Conservation (phyloP, 2,888 invertebrate species). For the Ophonus ardosiacus region DNA sequence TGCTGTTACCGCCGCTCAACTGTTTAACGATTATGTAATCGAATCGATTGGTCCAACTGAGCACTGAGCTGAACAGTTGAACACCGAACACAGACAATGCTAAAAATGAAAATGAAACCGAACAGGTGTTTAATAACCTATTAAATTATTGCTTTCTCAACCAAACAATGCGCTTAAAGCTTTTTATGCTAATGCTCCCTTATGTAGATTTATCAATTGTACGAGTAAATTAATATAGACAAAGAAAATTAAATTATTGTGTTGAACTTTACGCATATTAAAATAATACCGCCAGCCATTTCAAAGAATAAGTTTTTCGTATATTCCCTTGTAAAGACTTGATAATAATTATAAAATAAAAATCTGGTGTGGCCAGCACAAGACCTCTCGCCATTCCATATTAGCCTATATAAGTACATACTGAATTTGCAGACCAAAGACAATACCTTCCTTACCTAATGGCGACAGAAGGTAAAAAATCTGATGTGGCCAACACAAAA, state of each 20-base stretch:
- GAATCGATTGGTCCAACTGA: conserved; percentile 11
- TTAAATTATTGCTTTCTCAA: neutral
- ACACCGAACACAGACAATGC: neutral
- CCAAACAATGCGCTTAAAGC: neutral
- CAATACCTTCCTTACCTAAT: too few relatives aligned
- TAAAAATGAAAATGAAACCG: neutral
- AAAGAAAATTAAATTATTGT: neutral
- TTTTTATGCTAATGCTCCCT: neutral
- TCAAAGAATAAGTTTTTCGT: too few relatives aligned
- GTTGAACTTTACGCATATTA: neutral
- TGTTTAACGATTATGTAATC: conserved; percentile 30
- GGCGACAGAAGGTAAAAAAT: too few relatives aligned
- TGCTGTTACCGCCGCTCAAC: conserved; percentile 22
- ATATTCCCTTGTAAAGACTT: too few relatives aligned
- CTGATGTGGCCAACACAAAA: too few relatives aligned
- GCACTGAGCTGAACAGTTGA: neutral
- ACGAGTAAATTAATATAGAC: neutral
- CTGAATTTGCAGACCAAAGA: too few relatives aligned
- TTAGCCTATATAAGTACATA: too few relatives aligned
- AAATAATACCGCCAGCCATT: neutral
- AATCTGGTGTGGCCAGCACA: too few relatives aligned
- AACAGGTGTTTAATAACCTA: conserved; percentile 5
- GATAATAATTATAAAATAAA: too few relatives aligned
- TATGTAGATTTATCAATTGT: neutral
- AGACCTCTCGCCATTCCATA: too few relatives aligned